Percentiles rank a stretch among this genome's conserved stretches.
phyloP scores from a whole-genome alignment of 2,888 invertebrate genomes.

The Tholera decimalis region DNA sequence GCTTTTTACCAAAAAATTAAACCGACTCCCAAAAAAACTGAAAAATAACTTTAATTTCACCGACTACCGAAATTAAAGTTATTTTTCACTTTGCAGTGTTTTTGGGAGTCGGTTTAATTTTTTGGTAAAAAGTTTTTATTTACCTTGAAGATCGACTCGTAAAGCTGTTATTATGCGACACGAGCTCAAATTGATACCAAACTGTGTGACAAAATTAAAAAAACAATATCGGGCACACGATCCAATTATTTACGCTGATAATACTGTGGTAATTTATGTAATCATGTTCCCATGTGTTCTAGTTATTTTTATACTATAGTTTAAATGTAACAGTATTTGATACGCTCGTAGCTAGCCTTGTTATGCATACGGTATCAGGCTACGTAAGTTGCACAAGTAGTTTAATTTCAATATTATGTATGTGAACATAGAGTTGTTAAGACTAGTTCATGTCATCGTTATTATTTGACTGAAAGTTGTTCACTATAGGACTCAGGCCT shows the following conservation, averaged over 20 bases:
- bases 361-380: constrained; percentile 7
- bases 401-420: background rate
- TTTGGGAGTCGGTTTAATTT: no score
- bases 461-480: background rate
- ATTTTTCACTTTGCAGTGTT: no score
- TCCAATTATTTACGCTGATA: constrained; percentile 54
- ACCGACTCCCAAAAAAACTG: no score
- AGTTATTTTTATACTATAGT: background rate
- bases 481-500: no score
- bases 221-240: constrained; percentile 20
- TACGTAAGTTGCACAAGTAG: constrained; percentile 1
- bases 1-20: no score
- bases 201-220: constrained; percentile 35
- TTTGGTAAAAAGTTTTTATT: no score
- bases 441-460: background rate
- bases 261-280: constrained; percentile 40
- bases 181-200: no score
- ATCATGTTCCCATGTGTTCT: constrained; percentile 27
- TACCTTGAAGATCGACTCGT: no score
- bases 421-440: background rate
- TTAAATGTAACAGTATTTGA: constrained; percentile 33
- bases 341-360: background rate
- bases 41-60: no score
- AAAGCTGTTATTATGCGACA: no score
- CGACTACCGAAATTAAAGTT: no score